Evolutionary conservation across 2,113 vertebrate species (phyloP).

Genomic region (Gymnobelideus leadbeateri): DNA sequence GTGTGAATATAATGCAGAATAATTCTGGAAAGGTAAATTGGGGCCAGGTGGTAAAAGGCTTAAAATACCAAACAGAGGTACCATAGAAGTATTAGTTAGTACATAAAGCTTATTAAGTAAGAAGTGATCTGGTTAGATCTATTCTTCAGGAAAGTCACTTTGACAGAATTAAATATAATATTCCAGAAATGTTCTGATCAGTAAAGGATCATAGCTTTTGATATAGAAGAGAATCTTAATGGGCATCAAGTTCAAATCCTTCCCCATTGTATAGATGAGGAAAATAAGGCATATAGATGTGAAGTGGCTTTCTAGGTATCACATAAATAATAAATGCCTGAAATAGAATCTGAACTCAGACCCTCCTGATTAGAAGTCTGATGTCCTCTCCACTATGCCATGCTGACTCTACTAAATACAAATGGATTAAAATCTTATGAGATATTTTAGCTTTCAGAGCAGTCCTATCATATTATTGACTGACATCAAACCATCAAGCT

Average conservation of each 20-base stretch:
- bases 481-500: not conserved
- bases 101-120: not conserved
- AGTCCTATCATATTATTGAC: constrained; percentile 19
- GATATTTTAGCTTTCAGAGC: constrained; percentile 25
- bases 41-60: not conserved
- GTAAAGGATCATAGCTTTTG: not conserved
- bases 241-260: not conserved
- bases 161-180: not conserved
- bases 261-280: not conserved
- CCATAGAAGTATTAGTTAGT: not conserved
- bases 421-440: constrained; percentile 8
- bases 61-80: not conserved
- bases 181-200: not conserved
- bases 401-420: not conserved
- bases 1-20: not conserved
- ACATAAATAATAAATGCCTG: not conserved
- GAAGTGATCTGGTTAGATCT: not conserved
- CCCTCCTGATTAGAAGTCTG: not conserved
- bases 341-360: not conserved
- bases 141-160: not conserved
- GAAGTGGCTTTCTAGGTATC: not conserved
- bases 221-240: not conserved
- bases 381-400: not conserved
- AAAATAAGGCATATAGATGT: not conserved
- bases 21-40: not conserved